phyloP scores from a whole-genome alignment of 2,888 invertebrate genomes.

The Gastracanthus pulcherrimus region DNA sequence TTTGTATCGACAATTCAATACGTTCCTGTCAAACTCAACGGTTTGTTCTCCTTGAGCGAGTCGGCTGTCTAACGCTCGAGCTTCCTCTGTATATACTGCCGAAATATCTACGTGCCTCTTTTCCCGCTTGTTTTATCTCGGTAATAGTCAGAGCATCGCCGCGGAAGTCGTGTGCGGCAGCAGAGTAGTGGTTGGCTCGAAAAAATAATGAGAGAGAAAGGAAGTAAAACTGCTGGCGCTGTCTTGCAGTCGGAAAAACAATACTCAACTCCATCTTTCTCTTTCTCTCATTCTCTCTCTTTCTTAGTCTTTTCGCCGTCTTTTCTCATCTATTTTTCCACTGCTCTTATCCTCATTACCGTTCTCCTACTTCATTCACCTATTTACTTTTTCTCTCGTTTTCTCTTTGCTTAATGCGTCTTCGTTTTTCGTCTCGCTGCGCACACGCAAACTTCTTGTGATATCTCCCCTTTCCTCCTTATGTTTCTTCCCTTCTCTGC shows the following conservation, averaged over 20 bases:
- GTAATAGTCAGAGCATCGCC: slow-evolving; percentile 1
- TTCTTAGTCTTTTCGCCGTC: background rate
- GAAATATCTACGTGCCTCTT: slow-evolving; percentile 2
- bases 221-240: background rate
- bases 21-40: background rate
- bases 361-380: background rate
- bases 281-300: no score
- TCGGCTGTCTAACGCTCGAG: background rate
- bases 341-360: slow-evolving; percentile 45
- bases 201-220: background rate
- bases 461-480: background rate
- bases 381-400: background rate
- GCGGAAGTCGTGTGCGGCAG: background rate
- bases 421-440: background rate
- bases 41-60: background rate
- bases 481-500: background rate
- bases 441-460: slow-evolving; percentile 2
- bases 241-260: slow-evolving; percentile 8
- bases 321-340: slow-evolving; percentile 13
- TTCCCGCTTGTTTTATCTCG: slow-evolving; percentile 29
- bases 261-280: background rate
- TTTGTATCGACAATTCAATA: no score
- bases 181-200: background rate
- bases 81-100: background rate
- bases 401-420: background rate